phyloP scores from a whole-genome alignment of 2,797 vertebrate genomes.

The Tenualosa thibaudeaui region DNA sequence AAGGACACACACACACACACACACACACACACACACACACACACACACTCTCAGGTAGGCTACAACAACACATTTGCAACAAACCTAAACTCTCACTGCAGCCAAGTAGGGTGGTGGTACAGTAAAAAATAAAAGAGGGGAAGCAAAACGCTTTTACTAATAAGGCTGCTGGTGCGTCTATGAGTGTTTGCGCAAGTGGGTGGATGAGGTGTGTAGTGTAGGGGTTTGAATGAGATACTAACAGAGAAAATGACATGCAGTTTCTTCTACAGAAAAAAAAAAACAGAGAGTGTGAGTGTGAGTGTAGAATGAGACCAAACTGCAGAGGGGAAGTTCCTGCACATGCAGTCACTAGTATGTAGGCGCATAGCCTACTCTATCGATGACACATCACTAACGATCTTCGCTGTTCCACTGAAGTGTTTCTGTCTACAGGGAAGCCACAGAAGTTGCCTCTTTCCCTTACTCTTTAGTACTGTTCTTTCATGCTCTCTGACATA shows the following conservation, averaged over 20 bases:
- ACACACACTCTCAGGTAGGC: not conserved
- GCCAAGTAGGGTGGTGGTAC: not conserved
- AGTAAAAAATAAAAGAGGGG: not conserved
- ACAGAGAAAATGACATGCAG: not conserved
- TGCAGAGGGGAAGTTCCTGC: not conserved
- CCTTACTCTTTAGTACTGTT: not conserved
- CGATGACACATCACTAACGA: not conserved
- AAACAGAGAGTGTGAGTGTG: not conserved
- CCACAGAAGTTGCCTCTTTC: not conserved
- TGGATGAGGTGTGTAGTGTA: not conserved
- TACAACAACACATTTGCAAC: not conserved
- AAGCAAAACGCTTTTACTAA: not conserved
- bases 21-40: not conserved
- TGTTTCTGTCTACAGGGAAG: constrained; percentile 1
- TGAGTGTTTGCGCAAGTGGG: too few species aligned
- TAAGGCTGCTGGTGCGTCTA: not conserved
- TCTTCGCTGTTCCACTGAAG: not conserved
- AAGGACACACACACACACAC: not conserved
- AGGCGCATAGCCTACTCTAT: not conserved
- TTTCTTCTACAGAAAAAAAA: not conserved
- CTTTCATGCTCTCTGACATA: not conserved
- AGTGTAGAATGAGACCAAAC: not conserved
- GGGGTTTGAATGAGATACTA: not conserved
- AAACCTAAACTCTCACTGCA: not conserved
- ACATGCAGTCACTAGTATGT: constrained; percentile 1